Conservation (phyloP, 2,113 vertebrate genomes). For the Aspidoscelis tigris region DNA sequence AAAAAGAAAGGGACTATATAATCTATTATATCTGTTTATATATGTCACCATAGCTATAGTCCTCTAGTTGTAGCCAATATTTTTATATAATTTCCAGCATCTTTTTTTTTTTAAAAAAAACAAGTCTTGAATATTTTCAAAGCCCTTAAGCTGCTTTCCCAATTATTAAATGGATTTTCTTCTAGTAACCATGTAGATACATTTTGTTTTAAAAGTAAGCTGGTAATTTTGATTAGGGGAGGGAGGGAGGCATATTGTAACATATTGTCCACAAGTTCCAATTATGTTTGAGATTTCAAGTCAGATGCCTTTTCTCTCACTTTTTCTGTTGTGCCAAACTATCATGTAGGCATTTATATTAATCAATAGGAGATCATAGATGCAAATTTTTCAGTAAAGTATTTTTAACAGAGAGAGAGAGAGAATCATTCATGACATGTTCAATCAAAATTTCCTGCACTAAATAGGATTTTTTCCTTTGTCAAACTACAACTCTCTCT, state of each 20-base stretch:
- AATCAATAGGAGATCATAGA: slow-evolving; percentile 25
- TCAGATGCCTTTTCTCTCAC: slow-evolving; percentile 45
- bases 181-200: slow-evolving; percentile 21
- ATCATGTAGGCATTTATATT: slow-evolving; percentile 21
- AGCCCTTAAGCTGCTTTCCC: slow-evolving; percentile 21
- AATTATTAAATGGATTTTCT: slow-evolving; percentile 51
- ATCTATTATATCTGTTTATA: not conserved
- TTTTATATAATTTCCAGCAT: slow-evolving; percentile 32
- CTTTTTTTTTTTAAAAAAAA: slow-evolving; percentile 7
- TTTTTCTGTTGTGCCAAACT: not conserved
- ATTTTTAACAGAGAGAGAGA: too few species aligned
- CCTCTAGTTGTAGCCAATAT: slow-evolving; percentile 13
- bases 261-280: slow-evolving; percentile 7
- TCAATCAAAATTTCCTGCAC: slow-evolving; percentile 25
- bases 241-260: not conserved
- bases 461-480: slow-evolving; percentile 32
- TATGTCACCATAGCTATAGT: not conserved
- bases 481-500: slow-evolving; percentile 49
- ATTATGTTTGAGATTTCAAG: slow-evolving; percentile 48
- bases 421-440: too few species aligned
- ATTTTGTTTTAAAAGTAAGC: not conserved
- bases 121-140: not conserved
- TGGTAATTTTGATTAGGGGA: too few species aligned
- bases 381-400: not conserved
- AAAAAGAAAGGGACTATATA: slow-evolving; percentile 19